Evolutionary conservation across 2,888 invertebrate genomes (phyloP).

Genomic region (Chydorus sphaericus): DNA sequence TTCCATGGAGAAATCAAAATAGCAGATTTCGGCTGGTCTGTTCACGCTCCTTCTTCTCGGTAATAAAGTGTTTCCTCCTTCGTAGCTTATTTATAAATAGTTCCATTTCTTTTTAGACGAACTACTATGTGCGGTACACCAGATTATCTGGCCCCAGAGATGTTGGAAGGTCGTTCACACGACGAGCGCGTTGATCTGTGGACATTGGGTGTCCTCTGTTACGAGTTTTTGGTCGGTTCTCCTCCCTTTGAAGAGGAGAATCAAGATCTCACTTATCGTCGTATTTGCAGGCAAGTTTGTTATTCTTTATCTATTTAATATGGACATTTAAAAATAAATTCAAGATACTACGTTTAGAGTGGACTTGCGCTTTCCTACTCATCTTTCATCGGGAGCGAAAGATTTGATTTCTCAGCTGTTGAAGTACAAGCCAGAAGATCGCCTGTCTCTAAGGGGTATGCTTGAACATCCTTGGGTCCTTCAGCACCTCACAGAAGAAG

Average conservation of each 20-base stretch:
- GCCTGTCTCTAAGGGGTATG: slow-evolving; percentile 57
- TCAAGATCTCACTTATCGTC: slow-evolving; percentile 59
- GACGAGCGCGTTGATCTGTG: slow-evolving; percentile 82
- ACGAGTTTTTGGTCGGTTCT: slow-evolving; percentile 79
- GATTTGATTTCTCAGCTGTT: slow-evolving; percentile 65
- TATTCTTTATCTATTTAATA: too few species aligned
- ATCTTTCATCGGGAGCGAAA: slow-evolving; percentile 51
- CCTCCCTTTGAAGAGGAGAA: slow-evolving; percentile 77
- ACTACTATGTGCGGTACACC: slow-evolving; percentile 87
- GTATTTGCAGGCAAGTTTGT: slow-evolving; percentile 49
- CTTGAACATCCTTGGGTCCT: slow-evolving; percentile 66
- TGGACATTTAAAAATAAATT: too few species aligned
- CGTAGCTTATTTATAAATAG: background rate
- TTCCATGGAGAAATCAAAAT: slow-evolving; percentile 76
- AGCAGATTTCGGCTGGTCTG: slow-evolving; percentile 97
- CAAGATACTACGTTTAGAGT: too few species aligned
- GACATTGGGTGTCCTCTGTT: slow-evolving; percentile 90
- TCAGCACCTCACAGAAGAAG: slow-evolving; percentile 8
- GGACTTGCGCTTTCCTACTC: slow-evolving; percentile 53
- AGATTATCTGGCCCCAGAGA: slow-evolving; percentile 93
- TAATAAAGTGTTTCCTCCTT: too few species aligned
- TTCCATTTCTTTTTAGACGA: too few species aligned
- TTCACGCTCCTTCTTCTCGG: slow-evolving; percentile 79
- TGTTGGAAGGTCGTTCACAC: slow-evolving; percentile 75
- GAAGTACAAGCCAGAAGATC: slow-evolving; percentile 53